phyloP scores from a whole-genome alignment of 2,888 invertebrate species.

The Caenorhabditis parvicauda region DNA sequence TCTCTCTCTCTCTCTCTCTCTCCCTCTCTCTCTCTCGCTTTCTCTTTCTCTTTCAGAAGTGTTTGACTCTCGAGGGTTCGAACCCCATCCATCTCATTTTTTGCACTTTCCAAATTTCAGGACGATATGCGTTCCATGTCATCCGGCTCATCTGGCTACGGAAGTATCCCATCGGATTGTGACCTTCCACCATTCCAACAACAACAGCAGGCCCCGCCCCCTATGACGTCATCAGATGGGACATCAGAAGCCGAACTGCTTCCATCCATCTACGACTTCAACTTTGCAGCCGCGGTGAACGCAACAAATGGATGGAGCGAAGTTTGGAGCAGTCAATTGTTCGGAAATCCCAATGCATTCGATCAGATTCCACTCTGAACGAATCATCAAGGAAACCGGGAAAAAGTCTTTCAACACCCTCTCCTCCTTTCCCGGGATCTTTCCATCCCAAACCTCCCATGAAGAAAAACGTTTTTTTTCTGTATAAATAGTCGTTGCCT shows the following conservation, averaged over 20 bases:
- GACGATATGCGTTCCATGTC: conserved; percentile 51
- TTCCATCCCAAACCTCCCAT: too few relatives aligned
- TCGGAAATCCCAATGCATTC: conserved; percentile 7
- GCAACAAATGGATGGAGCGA: conserved; percentile 16
- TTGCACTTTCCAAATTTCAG: conserved; percentile 16
- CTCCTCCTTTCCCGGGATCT: too few relatives aligned
- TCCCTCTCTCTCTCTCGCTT: too few relatives aligned
- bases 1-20: too few relatives aligned
- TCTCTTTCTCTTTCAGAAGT: too few relatives aligned
- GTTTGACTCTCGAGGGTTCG: too few relatives aligned
- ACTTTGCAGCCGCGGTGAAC: conserved; percentile 12
- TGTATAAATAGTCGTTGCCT: too few relatives aligned
- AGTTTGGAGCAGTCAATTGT: conserved; percentile 11
- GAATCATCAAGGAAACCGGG: too few relatives aligned
- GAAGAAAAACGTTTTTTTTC: too few relatives aligned
- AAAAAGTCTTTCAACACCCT: too few relatives aligned
- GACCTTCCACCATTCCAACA: neutral
- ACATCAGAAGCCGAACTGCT: conserved; percentile 9
- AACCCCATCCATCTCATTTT: neutral
- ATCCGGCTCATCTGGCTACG: conserved; percentile 45
- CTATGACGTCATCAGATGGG: neutral
- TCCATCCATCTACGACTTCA: conserved; percentile 26
- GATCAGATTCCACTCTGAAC: conserved; percentile 15
- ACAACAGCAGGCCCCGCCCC: conserved; percentile 2
- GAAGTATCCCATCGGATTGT: conserved; percentile 15